Evolutionary conservation across 2,797 vertebrate genomes (phyloP).

Genomic region (Galagoides demidoff): DNA sequence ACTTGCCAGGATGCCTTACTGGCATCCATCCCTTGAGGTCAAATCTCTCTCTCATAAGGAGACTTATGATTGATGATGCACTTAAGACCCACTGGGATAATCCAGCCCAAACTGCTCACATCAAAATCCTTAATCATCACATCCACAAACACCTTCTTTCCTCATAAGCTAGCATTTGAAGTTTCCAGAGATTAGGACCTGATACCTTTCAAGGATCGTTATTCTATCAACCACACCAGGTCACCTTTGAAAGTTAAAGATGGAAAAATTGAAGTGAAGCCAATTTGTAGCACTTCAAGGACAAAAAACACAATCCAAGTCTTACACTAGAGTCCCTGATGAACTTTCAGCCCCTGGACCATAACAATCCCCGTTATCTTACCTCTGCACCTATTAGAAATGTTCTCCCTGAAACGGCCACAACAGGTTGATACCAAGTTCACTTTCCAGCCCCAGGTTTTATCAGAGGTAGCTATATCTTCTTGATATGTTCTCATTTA

Average conservation of each 20-base stretch:
- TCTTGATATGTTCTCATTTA: neutral
- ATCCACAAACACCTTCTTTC: neutral
- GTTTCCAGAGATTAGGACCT: neutral
- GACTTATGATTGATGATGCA: neutral
- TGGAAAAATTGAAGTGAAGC: too few relatives aligned
- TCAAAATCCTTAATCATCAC: neutral
- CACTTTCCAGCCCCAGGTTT: neutral
- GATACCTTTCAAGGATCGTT: neutral
- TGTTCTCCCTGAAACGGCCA: neutral
- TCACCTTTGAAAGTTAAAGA: neutral
- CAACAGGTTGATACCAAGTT: neutral
- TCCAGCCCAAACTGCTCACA: neutral
- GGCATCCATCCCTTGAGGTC: neutral
- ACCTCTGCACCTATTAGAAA: neutral
- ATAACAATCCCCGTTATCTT: neutral
- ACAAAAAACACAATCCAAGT: slow-evolving; percentile 1
- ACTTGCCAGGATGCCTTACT: neutral
- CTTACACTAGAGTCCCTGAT: neutral
- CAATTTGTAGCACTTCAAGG: neutral
- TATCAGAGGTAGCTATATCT: neutral
- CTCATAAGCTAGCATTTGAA: neutral
- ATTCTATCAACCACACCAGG: neutral
- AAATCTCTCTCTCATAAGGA: neutral
- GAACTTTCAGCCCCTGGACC: neutral
- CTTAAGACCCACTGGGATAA: neutral